Base-by-base conservation (phyloP, 1,140 invertebrate species). In the Ceratina australensis region DNA sequence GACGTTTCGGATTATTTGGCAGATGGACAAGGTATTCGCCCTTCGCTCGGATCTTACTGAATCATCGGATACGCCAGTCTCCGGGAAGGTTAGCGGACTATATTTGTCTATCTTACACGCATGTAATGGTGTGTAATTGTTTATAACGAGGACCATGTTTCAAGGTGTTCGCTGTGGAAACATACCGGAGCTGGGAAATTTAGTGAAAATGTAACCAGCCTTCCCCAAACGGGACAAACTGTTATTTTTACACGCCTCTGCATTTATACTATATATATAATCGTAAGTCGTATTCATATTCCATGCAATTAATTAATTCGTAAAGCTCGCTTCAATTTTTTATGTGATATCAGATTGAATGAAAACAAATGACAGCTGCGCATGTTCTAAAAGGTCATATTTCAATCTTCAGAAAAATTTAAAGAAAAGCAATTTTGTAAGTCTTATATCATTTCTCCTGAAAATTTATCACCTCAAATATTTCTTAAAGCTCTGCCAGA, bases 61-160 rank as follows among this genome's bases (percentile, higher is more conserved):
- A 57, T 72, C 60, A 42, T 57, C 49, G n/a, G 18, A n/a, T 26
- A 10, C 16, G 59, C 47, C 52, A 42, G 28, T 65, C 60, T 72
- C 50, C 33, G 7, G 56, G 50, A 60, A 78, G 76, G 76, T 78
- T 78, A 78, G 76, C 24, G 49, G 49, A 72, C 60, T 52, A 24
- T 72, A 50, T 50, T 52, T 28, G 28, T 72, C 76, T 78, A 65
- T 65, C n/a, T 72, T 72, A 72, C 72, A 72, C 49, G 13, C 50
- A 28, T 57, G 60, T 49, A 64, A 65, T 56, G 50, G 7, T 64
- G 18, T 49, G 22, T 72, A 72, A 72, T 72, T 78, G 76, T 78
- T 72, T 72, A 56, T 78, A 63, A 72, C 57, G 33, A 24, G 22
- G n/a, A 42, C n/a, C 18, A 10, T 65, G 15, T 56, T 78, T 72